These are phyloP conservation scores for Prenolepis imparis DNA, from an alignment of 2,888 invertebrate genomes.

Conservation along the genomic window DNA sequence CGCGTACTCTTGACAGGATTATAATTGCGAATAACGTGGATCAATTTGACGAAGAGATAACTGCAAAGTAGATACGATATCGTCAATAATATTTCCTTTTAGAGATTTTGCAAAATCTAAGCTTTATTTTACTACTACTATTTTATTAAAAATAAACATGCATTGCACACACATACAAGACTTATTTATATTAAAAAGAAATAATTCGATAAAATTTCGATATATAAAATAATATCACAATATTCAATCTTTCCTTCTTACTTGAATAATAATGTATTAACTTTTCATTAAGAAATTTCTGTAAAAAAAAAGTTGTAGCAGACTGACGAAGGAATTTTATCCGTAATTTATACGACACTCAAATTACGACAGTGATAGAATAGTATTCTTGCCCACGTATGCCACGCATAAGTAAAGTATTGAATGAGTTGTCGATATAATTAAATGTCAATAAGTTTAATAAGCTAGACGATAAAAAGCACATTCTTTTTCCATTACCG, in stretches of 20 bases:
- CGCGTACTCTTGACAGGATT: neutral
- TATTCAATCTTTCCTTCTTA: neutral
- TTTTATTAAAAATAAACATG: neutral
- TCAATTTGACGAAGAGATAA: conserved; percentile 10
- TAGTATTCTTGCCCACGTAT: too few relatives aligned
- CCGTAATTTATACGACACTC: too few relatives aligned
- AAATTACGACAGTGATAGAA: too few relatives aligned
- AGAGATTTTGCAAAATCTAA: neutral
- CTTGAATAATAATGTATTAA: conserved; percentile 1
- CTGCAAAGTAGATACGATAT: neutral
- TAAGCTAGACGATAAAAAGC: too few relatives aligned
- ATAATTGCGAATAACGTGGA: neutral
- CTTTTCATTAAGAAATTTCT: too few relatives aligned
- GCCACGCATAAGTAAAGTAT: too few relatives aligned
- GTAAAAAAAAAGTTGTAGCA: too few relatives aligned
- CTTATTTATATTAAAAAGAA: neutral
- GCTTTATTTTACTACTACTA: neutral
- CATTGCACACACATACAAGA: neutral
- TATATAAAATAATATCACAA: neutral
- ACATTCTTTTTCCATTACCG: too few relatives aligned
- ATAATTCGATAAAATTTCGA: neutral
- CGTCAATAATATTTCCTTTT: neutral
- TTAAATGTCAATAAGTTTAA: too few relatives aligned
- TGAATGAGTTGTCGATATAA: too few relatives aligned
- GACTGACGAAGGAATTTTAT: too few relatives aligned